Evolutionary conservation across 2,888 invertebrate species (phyloP), one percentile per base, ranked within the genome.

Genomic region (Andrena dorsata): DNA sequence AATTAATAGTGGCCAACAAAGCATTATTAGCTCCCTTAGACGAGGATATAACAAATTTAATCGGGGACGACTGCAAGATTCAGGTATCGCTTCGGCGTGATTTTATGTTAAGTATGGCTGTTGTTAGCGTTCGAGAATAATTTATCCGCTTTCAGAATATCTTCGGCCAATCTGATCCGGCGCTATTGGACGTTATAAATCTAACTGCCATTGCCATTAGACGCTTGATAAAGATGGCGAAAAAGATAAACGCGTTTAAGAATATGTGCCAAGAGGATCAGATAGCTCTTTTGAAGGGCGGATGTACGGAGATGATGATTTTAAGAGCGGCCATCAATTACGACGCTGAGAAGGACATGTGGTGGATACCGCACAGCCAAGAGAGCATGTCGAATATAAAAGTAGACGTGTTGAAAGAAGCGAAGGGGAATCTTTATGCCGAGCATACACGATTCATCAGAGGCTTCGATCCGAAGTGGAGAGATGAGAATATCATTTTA

Each of bases 261-360:
- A 97, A 97, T 91, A 97, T 99, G 96, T 98, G 98, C 92, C 98
- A 98, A 91, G 98, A 98, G 89, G 99, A 99, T 94, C 99, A 99
- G 94, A 96, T 98, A 71, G 96, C 96, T 26, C 94, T 98, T 13
- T 94, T 98, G 8, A 98, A 98, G 93, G 98, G 98, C 0, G 98
- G 99, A 0, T 98, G 98, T 92, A 98, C 98, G 65, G 99, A 99
- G 94, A 97, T 99, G 96, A 97, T 99, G 96, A 97, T 99, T 77
- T 95, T 99, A 70, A 95, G 98, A 16, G 98, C 99, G 86, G 98
- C 98, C 0, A 97, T 98, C 95, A 97, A 97, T 64, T 99, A 98
- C 92, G 98, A 99, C 92, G 96, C 96, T 0, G 97, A 97, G 88
- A 96, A 97, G 87, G 97, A 98, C 90, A 97, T 97, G 68, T 99